Evolutionary conservation across 2,113 vertebrate genomes (phyloP).

Genomic region (Psittacula cyanocephala): DNA sequence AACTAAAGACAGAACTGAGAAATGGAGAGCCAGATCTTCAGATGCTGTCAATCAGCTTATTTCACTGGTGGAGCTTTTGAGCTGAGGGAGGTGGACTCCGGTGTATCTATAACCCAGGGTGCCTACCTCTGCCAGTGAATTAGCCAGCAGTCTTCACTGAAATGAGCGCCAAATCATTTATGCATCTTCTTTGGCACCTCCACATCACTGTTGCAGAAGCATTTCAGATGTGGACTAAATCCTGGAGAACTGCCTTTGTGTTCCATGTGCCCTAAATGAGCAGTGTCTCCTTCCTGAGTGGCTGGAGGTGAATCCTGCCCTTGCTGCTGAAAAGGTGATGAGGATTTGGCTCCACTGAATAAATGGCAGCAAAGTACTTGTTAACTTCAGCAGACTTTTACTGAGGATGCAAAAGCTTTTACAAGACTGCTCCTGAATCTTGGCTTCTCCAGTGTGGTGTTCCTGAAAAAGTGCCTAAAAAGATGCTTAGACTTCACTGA

Average conservation of each 20-base stretch:
- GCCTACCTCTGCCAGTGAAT: neutral
- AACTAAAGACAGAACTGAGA: neutral
- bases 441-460: neutral
- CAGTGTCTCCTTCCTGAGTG: neutral
- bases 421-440: neutral
- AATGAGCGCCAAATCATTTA: neutral
- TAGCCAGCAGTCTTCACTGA: neutral
- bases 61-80: neutral
- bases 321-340: accelerated
- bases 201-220: neutral
- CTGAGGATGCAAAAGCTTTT: neutral
- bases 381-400: neutral
- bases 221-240: neutral
- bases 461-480: neutral
- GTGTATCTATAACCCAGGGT: neutral
- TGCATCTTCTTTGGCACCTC: neutral
- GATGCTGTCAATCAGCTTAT: neutral
- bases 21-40: neutral
- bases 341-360: neutral
- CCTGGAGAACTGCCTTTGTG: neutral
- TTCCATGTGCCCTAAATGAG: neutral
- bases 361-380: neutral
- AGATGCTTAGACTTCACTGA: neutral
- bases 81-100: neutral
- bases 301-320: neutral